A percentile compares a stretch with the other conserved stretches of the same genome.
These are phyloP conservation scores for Tringa solitaria DNA, from an alignment of 2,113 vertebrate genomes.

Conservation along the genomic window DNA sequence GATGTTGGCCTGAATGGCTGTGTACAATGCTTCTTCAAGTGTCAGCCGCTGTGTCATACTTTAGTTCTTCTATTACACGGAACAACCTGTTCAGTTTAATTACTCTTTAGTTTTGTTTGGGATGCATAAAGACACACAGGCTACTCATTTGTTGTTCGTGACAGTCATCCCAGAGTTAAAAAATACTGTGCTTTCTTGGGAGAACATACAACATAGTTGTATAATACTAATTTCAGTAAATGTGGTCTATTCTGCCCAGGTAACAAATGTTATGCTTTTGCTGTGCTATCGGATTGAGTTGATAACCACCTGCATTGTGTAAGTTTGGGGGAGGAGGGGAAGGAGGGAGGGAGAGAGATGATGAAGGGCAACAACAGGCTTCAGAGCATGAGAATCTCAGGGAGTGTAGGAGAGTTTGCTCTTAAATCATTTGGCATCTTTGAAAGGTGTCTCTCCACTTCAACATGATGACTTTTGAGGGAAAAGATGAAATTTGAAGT, in stretches of 20 bases:
- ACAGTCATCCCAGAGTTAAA: not conserved
- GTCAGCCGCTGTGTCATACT: not conserved
- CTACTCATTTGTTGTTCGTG: not conserved
- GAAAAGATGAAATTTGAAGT: not conserved
- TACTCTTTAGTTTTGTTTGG: not conserved
- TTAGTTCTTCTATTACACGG: not conserved
- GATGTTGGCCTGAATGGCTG: not conserved
- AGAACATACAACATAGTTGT: not conserved
- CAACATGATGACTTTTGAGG: not conserved
- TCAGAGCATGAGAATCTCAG: not conserved
- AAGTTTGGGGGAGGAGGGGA: not conserved
- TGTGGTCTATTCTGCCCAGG: not conserved
- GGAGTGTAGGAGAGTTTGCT: not conserved
- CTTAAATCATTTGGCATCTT: not conserved
- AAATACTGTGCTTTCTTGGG: not conserved
- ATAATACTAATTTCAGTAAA: not conserved
- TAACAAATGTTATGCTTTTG: fast-evolving
- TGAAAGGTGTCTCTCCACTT: not conserved
- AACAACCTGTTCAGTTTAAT: not conserved
- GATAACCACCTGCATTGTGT: not conserved
- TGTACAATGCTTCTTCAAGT: not conserved
- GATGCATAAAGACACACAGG: fast-evolving
- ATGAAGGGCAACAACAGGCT: not conserved
- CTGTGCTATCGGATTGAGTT: not conserved
- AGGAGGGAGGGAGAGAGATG: not conserved